phyloP scores from a whole-genome alignment of 2,888 invertebrate species.

The Prenolepis imparis region DNA sequence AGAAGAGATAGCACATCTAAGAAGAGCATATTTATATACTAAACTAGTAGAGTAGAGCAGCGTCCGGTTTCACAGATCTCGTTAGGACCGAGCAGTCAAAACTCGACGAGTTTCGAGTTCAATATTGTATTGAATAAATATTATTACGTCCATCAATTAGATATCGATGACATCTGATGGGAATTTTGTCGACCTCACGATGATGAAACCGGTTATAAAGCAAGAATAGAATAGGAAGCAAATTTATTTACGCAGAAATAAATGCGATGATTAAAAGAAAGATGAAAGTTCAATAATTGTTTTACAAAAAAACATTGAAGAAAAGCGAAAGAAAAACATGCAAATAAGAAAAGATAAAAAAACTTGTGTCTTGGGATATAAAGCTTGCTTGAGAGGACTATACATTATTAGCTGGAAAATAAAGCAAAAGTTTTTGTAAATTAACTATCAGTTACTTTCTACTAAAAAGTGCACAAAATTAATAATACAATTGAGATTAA shows the following conservation, averaged over 20 bases:
- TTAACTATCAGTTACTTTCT: conserved; percentile 41
- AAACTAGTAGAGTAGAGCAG: not conserved
- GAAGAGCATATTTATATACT: conserved; percentile 9
- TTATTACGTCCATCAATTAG: not conserved
- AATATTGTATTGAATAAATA: not conserved
- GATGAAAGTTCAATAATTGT: conserved; percentile 19
- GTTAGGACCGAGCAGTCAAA: conserved; percentile 12
- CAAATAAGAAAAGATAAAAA: conserved; percentile 73
- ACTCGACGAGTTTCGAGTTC: not conserved
- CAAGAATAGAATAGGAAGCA: conserved; percentile 10
- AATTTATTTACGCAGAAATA: not conserved
- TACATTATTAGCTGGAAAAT: conserved; percentile 81
- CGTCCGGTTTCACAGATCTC: conserved; percentile 21
- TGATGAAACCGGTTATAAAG: conserved; percentile 33
- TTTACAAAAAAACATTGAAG: conserved; percentile 51
- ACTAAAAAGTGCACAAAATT: conserved; percentile 40
- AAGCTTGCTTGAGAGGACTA: conserved; percentile 79
- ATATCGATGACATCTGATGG: not conserved
- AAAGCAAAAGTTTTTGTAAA: conserved; percentile 59
- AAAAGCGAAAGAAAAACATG: conserved; percentile 73
- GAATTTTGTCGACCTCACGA: conserved; percentile 37
- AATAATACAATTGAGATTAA: not conserved
- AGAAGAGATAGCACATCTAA: conserved; percentile 11
- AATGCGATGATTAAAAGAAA: not conserved
- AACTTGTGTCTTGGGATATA: conserved; percentile 69